Base-by-base conservation (phyloP, 2,888 invertebrate species). In the Oeneis ivallda region DNA sequence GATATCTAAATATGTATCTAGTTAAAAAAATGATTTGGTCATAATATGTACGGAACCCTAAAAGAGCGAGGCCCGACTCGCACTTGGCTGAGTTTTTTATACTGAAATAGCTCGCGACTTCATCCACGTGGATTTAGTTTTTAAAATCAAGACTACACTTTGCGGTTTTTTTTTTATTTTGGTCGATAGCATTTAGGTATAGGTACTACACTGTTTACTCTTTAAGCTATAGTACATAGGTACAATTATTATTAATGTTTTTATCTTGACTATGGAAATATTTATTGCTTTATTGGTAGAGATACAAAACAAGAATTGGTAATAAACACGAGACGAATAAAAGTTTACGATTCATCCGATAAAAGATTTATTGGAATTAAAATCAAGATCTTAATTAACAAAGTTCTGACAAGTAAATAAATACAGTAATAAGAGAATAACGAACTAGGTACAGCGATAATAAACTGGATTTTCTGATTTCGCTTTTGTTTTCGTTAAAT, bases 401-500 rank as follows among this genome's bases (percentile, higher is more conserved):
- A 56, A 56, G 56, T 56, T 56, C 17, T n/a, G 15, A 13, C 15
- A 15, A 37, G 26, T 34, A 53, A 53, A 37, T 15, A 53, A 53
- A 15, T 9, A 37, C n/a, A 34, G 4, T 5, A 8, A 9, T 37
- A 2, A 53, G 34, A 15, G 34, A 53, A 15, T 53, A 3, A 15
- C 34, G 34, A 53, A 53, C n/a, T n/a, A n/a, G n/a, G 37, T 53
- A 34, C 53, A 15, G 10, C 37, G 19, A 52, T 26, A 8, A 7
- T 52, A 52, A n/a, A 26, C 13, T 32, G 34, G 32, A 53, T 34
- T 19, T 56, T 19, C n/a, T n/a, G n/a, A n/a, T n/a, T n/a, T n/a
- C n/a, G 56, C 39, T 56, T 56, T 41, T 41, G 19, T 56, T 56
- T 56, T 19, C 6, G 11, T 39, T 11, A 39, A 56, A 54, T 54